These are phyloP conservation scores for Dryobota labecula DNA, from an alignment of 2,888 invertebrate genomes.

Conservation along the genomic window DNA sequence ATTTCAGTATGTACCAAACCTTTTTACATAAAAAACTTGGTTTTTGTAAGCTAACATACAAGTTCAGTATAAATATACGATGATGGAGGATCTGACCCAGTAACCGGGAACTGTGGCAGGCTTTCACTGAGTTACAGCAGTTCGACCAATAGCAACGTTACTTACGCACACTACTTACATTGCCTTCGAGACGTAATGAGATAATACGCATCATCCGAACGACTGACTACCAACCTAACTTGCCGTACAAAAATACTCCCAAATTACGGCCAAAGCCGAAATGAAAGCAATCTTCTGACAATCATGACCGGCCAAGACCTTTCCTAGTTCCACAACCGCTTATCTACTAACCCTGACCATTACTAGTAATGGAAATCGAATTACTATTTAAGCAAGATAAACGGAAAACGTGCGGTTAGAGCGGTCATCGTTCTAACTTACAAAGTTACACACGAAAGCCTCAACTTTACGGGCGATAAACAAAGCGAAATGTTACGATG, in stretches of 20 bases:
- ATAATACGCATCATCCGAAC: constrained; percentile 74
- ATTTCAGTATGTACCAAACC: constrained; percentile 20
- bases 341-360: constrained; percentile 82
- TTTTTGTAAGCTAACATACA: constrained; percentile 21
- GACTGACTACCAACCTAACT: constrained; percentile 63
- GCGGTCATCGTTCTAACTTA: constrained; percentile 65
- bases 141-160: constrained; percentile 67
- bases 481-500: constrained; percentile 54
- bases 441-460: constrained; percentile 70
- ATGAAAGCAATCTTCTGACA: constrained; percentile 80
- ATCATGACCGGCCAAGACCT: constrained; percentile 75
- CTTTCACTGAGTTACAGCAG: constrained; percentile 40
- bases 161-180: constrained; percentile 64
- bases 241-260: constrained; percentile 74
- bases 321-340: constrained; percentile 75
- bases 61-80: constrained; percentile 30
- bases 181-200: constrained; percentile 73
- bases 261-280: constrained; percentile 76
- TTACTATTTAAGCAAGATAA: constrained; percentile 84
- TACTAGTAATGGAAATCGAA: constrained; percentile 85
- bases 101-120: constrained; percentile 34
- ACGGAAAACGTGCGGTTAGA: constrained; percentile 77
- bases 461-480: constrained; percentile 67
- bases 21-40: constrained; percentile 36
- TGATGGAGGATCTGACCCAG: constrained; percentile 32